A percentile compares a stretch with the other conserved stretches of the same genome.
Evolutionary conservation across 2,113 vertebrate species (phyloP).

Genomic region (Spea bombifrons): DNA sequence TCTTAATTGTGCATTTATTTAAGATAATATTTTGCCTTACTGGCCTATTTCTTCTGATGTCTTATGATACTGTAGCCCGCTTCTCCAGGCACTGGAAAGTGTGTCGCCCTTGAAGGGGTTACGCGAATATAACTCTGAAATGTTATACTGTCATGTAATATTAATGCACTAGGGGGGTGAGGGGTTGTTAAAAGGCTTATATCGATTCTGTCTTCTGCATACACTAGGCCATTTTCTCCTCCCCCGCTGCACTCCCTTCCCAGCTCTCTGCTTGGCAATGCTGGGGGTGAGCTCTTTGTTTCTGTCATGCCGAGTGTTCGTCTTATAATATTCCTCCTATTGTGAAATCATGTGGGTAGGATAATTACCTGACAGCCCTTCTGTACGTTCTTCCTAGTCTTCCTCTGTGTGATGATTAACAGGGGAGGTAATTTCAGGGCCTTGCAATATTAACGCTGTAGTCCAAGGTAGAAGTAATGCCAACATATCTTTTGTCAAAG

Average conservation of each 20-base stretch:
- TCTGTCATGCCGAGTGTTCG: slow-evolving; percentile 30
- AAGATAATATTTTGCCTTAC: too few relatives aligned
- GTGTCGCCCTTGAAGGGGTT: not conserved
- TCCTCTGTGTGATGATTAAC: not conserved
- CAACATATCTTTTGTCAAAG: too few relatives aligned
- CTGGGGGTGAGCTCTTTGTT: slow-evolving; percentile 29
- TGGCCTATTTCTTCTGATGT: too few relatives aligned
- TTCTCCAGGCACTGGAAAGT: not conserved
- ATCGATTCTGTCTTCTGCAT: slow-evolving; percentile 24
- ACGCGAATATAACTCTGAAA: not conserved
- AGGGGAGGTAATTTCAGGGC: not conserved
- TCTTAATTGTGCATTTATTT: too few relatives aligned
- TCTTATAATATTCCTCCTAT: slow-evolving; percentile 23
- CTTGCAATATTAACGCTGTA: not conserved
- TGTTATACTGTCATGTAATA: slow-evolving; percentile 35
- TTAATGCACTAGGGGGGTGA: slow-evolving; percentile 18
- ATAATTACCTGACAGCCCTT: slow-evolving; percentile 38
- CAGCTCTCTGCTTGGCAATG: slow-evolving; percentile 11
- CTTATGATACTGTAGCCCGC: too few relatives aligned
- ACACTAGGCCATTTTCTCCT: slow-evolving; percentile 6
- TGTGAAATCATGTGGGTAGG: slow-evolving; percentile 32
- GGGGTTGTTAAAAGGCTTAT: slow-evolving; percentile 28
- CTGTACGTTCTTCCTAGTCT: not conserved
- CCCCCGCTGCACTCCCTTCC: not conserved
- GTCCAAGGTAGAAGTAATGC: not conserved